Base-by-base conservation (phyloP, 1,140 invertebrate species). In the Drosophila athabasca region DNA sequence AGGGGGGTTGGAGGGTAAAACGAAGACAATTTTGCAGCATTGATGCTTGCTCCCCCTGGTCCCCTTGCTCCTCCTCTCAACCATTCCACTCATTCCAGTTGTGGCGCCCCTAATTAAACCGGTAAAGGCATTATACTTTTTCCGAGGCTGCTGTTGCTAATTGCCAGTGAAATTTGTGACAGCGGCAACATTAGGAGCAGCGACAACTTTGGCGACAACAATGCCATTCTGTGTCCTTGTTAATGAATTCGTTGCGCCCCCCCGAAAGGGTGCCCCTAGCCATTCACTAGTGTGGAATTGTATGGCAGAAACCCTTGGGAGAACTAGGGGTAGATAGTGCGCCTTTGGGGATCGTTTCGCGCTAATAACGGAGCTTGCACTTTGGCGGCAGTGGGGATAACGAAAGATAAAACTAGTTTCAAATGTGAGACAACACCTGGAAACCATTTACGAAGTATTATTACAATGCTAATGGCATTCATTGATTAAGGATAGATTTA, bases 101-200 rank as follows among this genome's bases (percentile, higher is more conserved):
- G 59, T 41, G 66, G 52, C 67, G 67, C 52, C 71, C 71, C 71
- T 74, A 74, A 74, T 74, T 74, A 74, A 74, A 74, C 71, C 72
- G 71, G 71, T 74, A 65, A 74, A 55, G 43, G 11, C 70, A 44
- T 54, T 51, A 15, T 24, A 15, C 13, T 43, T 26, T 51, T 67
- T 29, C 72, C 19, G 45, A 11, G 17, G 15, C 43, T 68, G 55
- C 24, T 35, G 13, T 29, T 60, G 66, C 68, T 74, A 74, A 74
- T 74, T 65, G 71, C 61, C 68, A 74, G 71, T 74, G 60, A 74
- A 74, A 74, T 74, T 69, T 74, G 60, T 73, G 60, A 74, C 46
- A 53, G 69, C 50, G 17, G 15, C 43, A 53, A 35, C n/a, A 62
- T 44, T 50, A 22, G 29, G 39, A 62, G 29, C 49, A 35, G 26